Evolutionary conservation across 2,113 vertebrate species (phyloP).

Genomic region (Siniperca chuatsi): DNA sequence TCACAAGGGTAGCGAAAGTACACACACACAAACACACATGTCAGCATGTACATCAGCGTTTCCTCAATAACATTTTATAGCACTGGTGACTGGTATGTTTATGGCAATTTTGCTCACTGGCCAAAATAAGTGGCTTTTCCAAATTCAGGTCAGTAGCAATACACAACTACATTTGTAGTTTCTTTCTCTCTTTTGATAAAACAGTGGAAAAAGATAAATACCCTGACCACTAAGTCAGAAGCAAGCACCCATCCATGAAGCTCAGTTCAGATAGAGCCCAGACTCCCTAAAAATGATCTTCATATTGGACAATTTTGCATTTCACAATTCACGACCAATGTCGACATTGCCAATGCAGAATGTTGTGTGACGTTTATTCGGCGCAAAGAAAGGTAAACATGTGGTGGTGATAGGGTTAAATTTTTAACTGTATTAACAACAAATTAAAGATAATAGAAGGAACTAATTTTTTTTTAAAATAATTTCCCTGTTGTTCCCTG

Average conservation of each 20-base stretch:
- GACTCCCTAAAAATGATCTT: not conserved
- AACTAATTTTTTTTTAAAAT: not conserved
- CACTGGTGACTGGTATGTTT: not conserved
- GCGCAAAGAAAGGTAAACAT: not conserved
- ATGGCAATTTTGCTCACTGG: not conserved
- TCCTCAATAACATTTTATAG: conserved; percentile 26
- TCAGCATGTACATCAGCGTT: conserved; percentile 15
- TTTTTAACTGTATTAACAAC: not conserved
- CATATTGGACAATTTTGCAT: not conserved
- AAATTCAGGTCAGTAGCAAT: not conserved
- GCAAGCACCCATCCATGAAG: not conserved
- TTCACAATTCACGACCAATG: not conserved
- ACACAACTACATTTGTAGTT: not conserved
- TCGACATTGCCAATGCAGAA: not conserved
- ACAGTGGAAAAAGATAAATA: not conserved
- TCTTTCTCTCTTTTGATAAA: not conserved
- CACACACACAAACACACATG: not conserved
- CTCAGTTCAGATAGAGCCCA: not conserved
- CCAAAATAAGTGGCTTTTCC: not conserved
- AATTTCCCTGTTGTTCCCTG: not conserved
- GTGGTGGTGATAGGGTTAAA: not conserved
- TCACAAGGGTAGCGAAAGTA: not conserved
- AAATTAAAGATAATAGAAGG: not conserved
- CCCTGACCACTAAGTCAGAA: too few relatives aligned
- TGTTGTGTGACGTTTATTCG: not conserved